Conservation (phyloP, 1,140 invertebrate species). For the Drosophila rhopaloa region DNA sequence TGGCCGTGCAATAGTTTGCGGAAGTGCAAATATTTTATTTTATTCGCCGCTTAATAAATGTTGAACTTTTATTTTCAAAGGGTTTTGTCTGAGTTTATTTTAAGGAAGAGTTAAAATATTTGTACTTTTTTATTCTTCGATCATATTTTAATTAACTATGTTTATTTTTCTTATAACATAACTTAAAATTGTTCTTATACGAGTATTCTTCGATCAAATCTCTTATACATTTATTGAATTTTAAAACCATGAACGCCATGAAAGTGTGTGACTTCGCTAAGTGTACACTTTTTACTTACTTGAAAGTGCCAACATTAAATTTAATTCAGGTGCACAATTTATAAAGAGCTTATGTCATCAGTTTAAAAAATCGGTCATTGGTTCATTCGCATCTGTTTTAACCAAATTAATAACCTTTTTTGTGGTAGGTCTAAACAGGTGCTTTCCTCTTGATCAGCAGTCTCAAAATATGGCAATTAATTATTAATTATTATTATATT, state of each 20-base stretch:
- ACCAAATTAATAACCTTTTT: neutral
- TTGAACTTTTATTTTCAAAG: neutral
- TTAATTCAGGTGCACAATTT: neutral
- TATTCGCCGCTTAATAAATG: neutral
- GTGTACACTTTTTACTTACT: neutral
- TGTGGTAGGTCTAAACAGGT: neutral
- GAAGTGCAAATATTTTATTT: slow-evolving; percentile 6
- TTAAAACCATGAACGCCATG: neutral
- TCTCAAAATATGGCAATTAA: neutral
- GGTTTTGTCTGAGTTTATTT: too few relatives aligned
- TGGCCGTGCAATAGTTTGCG: slow-evolving; percentile 1
- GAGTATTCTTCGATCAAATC: neutral
- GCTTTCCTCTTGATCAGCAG: neutral
- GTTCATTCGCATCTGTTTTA: neutral
- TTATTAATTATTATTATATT: too few relatives aligned
- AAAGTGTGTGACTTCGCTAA: neutral
- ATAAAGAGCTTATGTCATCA: neutral
- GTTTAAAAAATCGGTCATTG: neutral
- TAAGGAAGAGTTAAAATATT: too few relatives aligned
- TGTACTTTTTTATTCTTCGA: too few relatives aligned
- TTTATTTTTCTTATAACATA: too few relatives aligned
- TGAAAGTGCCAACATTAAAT: neutral
- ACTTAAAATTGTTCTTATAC: neutral
- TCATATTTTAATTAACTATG: too few relatives aligned
- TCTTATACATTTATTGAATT: neutral